Evolutionary conservation across 2,797 vertebrate genomes (phyloP), one percentile per base, ranked within the genome.

Genomic region (Microctenopoma lineatum): DNA sequence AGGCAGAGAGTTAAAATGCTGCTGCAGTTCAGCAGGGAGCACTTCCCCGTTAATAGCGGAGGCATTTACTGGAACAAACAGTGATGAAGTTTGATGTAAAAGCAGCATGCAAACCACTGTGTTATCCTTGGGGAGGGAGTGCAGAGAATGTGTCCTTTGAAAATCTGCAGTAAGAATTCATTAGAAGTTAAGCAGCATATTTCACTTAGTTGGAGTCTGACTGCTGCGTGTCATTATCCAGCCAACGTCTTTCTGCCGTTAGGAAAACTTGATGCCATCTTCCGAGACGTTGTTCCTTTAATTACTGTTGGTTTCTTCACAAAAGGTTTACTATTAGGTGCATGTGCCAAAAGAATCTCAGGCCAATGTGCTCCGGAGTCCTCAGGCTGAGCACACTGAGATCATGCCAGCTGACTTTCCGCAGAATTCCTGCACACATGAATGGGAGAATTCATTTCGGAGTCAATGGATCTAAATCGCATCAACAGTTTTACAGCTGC

Each of bases 31-130:
- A 74, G 59, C 50, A 39, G 42, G 70, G 51, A 72, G 9, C 47
- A 51, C 52, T 56, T 66, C 48, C 42, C 34, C 50, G 41, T 57
- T 55, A 59, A 32, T 5, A 29, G 51, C 21, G 14, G 14, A 65
- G 42, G 15, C 34, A 38, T 70, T 71, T 56, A 44, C 25, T 55
- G 50, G 50, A 77, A 71, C 53, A 74, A 71, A 71, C 41, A 55
- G 11, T 58, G 9, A 65, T 63, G 5, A 62, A 25, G 15, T 64
- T 70, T 2, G 36, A n/a, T 41, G 15, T 47, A 59, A 42, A 64
- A 59, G 42, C 21, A 21, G 58, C 46, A 56, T 38, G 41, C 38
- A 66, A 57, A 44, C 42, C n/a, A 3, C 16, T 47, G 46, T 29
- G 26, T 48, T 50, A 21, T 53, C 1, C 14, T 48, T 4, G 26